phyloP scores from a whole-genome alignment of 2,797 vertebrate genomes.

The Silurus aristotelis region DNA sequence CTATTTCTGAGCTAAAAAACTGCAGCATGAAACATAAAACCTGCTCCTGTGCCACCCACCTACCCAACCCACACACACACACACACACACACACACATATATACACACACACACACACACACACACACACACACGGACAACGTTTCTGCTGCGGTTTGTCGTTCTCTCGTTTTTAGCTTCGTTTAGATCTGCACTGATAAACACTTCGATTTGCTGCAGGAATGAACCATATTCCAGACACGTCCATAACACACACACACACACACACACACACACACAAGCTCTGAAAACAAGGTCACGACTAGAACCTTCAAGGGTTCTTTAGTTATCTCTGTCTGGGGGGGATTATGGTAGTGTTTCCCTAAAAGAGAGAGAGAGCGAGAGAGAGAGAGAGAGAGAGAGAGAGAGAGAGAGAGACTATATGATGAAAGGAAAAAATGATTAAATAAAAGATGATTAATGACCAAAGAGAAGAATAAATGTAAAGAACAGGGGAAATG shows the following conservation, averaged over 20 bases:
- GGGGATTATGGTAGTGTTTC: background rate
- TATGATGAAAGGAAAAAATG: background rate
- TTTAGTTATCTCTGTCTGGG: background rate
- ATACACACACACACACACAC: background rate
- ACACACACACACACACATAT: background rate
- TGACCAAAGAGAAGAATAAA: background rate
- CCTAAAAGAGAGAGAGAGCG: background rate
- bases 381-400: background rate
- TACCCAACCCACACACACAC: background rate
- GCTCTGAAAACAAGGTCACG: background rate
- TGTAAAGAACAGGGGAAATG: too few relatives aligned
- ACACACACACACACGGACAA: background rate
- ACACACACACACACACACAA: too few relatives aligned
- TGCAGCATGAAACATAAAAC: constrained; percentile 28
- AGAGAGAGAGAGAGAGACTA: background rate
- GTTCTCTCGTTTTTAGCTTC: background rate
- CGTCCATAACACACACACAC: background rate
- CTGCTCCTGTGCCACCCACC: constrained; percentile 14
- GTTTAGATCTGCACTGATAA: background rate
- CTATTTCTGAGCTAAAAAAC: constrained; percentile 24
- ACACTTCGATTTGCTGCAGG: background rate
- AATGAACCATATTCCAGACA: too few relatives aligned
- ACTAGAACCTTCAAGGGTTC: background rate
- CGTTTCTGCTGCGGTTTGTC: background rate
- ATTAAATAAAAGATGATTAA: background rate